Evolutionary conservation across 2,113 vertebrate species (phyloP).

Genomic region (Pristiophorus japonicus): DNA sequence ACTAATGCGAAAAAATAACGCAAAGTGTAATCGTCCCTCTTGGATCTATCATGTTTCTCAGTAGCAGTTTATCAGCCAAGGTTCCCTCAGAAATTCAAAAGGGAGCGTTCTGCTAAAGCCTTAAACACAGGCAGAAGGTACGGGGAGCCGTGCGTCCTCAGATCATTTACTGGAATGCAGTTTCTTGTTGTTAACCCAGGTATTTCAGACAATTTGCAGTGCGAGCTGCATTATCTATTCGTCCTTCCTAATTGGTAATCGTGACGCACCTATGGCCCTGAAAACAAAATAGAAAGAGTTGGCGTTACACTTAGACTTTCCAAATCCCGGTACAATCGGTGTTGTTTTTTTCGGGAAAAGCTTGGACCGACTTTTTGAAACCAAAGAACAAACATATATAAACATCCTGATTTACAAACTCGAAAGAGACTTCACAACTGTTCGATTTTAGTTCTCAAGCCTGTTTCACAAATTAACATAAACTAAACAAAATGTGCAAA

Average conservation of each 20-base stretch:
- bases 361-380: background rate
- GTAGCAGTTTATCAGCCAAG: background rate
- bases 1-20: background rate
- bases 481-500: background rate
- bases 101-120: background rate
- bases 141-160: background rate
- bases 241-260: background rate
- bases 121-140: background rate
- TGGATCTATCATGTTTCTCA: background rate
- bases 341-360: background rate
- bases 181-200: background rate
- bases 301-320: background rate
- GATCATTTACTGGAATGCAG: background rate
- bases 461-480: background rate
- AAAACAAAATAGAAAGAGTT: background rate
- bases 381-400: background rate
- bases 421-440: background rate
- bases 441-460: background rate
- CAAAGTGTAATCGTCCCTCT: background rate
- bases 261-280: background rate
- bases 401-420: background rate
- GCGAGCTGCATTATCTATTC: background rate
- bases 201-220: background rate
- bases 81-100: background rate
- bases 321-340: background rate